These are phyloP conservation scores for Drosophila rellima DNA, from an alignment of 2,888 invertebrate species.

Conservation along the genomic window DNA sequence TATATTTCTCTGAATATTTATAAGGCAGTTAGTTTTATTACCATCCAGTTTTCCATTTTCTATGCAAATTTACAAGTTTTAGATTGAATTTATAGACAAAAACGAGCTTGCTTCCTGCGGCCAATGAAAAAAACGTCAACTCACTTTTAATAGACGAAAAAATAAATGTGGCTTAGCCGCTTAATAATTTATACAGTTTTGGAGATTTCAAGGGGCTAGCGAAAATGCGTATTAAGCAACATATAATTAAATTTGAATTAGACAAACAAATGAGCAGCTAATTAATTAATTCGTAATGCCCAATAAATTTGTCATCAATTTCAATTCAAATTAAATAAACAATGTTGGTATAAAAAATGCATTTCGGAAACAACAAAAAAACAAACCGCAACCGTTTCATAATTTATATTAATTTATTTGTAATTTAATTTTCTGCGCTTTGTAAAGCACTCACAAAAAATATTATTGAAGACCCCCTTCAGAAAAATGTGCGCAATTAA, in stretches of 20 bases:
- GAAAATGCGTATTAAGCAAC: constrained; percentile 28
- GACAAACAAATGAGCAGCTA: constrained; percentile 64
- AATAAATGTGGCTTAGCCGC: constrained; percentile 1
- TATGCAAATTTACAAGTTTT: constrained; percentile 52
- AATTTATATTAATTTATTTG: constrained; percentile 61
- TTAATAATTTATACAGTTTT: constrained; percentile 40
- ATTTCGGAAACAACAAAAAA: constrained; percentile 27
- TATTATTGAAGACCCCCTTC: not conserved
- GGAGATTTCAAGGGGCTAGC: constrained; percentile 7
- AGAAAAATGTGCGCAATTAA: constrained; percentile 47
- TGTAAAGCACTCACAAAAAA: constrained; percentile 29
- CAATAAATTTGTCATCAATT: constrained; percentile 74
- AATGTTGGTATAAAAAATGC: constrained; percentile 29
- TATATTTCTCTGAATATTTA: constrained; percentile 4
- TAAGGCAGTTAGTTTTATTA: constrained; percentile 17
- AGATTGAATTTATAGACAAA: constrained; percentile 32
- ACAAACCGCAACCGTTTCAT: constrained; percentile 21
- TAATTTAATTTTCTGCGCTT: constrained; percentile 53
- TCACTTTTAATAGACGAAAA: constrained; percentile 19
- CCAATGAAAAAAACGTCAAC: constrained; percentile 6
- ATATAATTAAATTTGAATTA: constrained; percentile 65
- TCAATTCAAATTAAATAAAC: constrained; percentile 47
- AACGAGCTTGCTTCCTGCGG: constrained; percentile 29
- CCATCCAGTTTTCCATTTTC: constrained; percentile 39
- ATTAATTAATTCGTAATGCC: constrained; percentile 72